Percentiles rank a stretch among this genome's conserved stretches.
Conservation (phyloP, 2,888 invertebrate species). For the Epinotia ramella region DNA sequence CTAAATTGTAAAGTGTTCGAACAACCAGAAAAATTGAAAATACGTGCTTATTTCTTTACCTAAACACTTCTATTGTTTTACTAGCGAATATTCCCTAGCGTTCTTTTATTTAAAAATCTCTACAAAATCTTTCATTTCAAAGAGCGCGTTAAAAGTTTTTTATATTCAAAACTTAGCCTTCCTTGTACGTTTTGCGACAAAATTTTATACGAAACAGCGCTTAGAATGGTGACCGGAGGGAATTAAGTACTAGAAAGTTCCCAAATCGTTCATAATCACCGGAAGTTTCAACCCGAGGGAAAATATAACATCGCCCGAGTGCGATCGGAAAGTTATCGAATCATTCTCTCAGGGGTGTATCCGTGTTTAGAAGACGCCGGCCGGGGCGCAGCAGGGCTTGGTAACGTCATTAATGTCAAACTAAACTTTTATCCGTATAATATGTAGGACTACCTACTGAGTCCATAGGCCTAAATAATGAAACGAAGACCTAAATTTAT, state of each 20-base stretch:
- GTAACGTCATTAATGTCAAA: conserved; percentile 36
- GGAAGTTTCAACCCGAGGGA: conserved; percentile 38
- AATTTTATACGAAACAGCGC: neutral
- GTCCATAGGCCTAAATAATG: conserved; percentile 1
- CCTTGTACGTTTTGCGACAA: neutral
- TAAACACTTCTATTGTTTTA: conserved; percentile 7
- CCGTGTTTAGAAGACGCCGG: conserved; percentile 3
- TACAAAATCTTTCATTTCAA: neutral
- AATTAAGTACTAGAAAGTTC: conserved; percentile 40
- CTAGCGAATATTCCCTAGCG: neutral
- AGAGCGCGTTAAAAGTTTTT: neutral
- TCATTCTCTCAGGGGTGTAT: conserved; percentile 31
- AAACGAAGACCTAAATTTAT: conserved; percentile 27
- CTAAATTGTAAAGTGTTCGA: no score
- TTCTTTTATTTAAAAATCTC: neutral
- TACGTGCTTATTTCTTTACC: neutral
- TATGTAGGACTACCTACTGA: neutral
- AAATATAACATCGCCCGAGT: conserved; percentile 35
- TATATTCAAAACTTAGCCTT: no score
- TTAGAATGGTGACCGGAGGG: conserved; percentile 29
- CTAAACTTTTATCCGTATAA: conserved; percentile 13
- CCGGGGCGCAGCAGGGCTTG: neutral
- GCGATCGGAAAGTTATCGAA: conserved; percentile 39
- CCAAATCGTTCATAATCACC: conserved; percentile 44
- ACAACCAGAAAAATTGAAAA: neutral